These are phyloP conservation scores for Perca schrenkii DNA, from an alignment of 2,113 vertebrate genomes.

Conservation along the genomic window DNA sequence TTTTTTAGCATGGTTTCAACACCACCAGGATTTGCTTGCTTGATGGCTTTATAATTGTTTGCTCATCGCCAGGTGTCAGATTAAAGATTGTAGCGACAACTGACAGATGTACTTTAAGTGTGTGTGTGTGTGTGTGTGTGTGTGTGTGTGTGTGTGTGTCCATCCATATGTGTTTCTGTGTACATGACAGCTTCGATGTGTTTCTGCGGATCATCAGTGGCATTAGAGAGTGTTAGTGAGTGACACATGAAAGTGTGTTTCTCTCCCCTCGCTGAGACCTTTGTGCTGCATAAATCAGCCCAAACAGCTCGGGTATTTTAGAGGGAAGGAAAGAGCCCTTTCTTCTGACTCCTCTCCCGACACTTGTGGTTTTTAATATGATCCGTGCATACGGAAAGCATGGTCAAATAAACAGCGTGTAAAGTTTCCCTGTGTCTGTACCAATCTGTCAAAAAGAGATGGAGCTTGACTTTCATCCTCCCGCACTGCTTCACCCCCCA, in stretches of 20 bases:
- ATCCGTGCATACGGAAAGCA: slow-evolving; percentile 72
- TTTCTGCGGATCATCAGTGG: neutral
- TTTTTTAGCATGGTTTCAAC: slow-evolving; percentile 35
- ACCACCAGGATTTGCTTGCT: slow-evolving; percentile 40
- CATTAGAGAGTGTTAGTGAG: slow-evolving; percentile 16
- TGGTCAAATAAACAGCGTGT: slow-evolving; percentile 81
- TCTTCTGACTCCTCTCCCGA: slow-evolving; percentile 63
- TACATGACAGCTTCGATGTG: neutral
- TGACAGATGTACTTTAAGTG: slow-evolving; percentile 29
- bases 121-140: neutral
- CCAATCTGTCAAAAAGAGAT: slow-evolving; percentile 77
- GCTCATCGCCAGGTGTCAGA: slow-evolving; percentile 66
- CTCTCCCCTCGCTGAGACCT: slow-evolving; percentile 45
- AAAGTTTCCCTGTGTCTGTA: slow-evolving; percentile 77
- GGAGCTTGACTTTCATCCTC: slow-evolving; percentile 65
- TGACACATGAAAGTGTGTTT: slow-evolving; percentile 62
- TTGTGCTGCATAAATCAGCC: slow-evolving; percentile 66
- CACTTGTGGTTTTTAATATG: slow-evolving; percentile 77
- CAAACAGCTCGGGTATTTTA: slow-evolving; percentile 73
- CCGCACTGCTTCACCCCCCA: neutral
- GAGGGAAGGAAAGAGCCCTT: slow-evolving; percentile 65
- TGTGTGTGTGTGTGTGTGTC: neutral
- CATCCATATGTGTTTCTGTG: slow-evolving; percentile 11
- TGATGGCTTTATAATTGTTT: slow-evolving; percentile 68
- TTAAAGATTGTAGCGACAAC: slow-evolving; percentile 39